A percentile compares a stretch with the other conserved stretches of the same genome.
Evolutionary conservation across 2,797 vertebrate species (phyloP).

Genomic region (Smutsia temminckii): DNA sequence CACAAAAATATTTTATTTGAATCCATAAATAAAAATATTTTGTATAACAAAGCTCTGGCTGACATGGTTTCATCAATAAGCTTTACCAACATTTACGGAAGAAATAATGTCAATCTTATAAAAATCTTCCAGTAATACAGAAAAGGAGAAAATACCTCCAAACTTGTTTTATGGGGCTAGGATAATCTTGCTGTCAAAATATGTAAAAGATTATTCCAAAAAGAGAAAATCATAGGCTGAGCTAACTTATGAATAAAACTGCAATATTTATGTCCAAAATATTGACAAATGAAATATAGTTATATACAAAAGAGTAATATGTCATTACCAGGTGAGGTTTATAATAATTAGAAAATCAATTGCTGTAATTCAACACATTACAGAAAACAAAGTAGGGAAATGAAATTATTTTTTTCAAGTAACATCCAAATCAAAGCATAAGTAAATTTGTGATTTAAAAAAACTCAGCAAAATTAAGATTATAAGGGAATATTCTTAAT

Average conservation of each 20-base stretch:
- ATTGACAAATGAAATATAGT: background rate
- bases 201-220: background rate
- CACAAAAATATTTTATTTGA: background rate
- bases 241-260: background rate
- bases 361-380: background rate
- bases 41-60: background rate
- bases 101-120: background rate
- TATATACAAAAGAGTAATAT: background rate
- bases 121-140: background rate
- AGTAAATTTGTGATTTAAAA: background rate
- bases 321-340: background rate
- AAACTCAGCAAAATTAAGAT: background rate
- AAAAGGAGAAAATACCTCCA: background rate
- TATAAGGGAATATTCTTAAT: background rate
- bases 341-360: background rate
- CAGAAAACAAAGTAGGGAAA: background rate
- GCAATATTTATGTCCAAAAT: background rate
- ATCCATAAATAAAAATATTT: background rate
- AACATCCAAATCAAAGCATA: background rate
- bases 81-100: background rate
- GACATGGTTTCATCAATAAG: background rate
- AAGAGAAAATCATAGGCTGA: background rate
- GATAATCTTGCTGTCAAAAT: background rate
- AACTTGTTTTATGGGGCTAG: background rate
- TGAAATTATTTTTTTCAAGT: background rate